Base-by-base conservation (phyloP, 2,888 invertebrate species). In the Pheosia tremula region DNA sequence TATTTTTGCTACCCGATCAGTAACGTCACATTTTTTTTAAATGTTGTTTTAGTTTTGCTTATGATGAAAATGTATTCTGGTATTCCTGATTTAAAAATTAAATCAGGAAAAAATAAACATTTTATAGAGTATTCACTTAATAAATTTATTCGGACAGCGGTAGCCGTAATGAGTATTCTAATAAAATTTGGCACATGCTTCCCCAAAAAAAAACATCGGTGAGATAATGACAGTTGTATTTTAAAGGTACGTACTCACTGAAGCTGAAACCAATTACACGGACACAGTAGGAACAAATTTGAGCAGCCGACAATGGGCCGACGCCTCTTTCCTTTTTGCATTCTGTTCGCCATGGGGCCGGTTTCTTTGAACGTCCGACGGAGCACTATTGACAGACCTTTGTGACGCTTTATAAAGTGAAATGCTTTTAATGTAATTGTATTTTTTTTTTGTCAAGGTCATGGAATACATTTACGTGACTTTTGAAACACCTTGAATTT, bases 231-330 rank as follows among this genome's bases (percentile, higher is more conserved):
- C 61, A 6, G 61, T 52, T 38, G 50, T 71, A 67, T 73, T 73
- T 73, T 69, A 65, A 73, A 71, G 43, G 60, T 59, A 53, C 59
- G 13, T 56, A 59, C 61, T 56, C 61, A 62, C 52, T 62, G 57
- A 67, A 36, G 69, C 57, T 58, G 52, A 75, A 74, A 68, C 57
- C 75, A 77, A 75, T 77, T 74, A 77, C 62, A 64, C 13, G 64
- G 59, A 63, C 64, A 60, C 54, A 62, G 41, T 58, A 58, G 55
- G 59, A 65, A 65, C 64, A 68, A 68, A 77, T 69, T 71, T 70
- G 62, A 68, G 69, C 69, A 62, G 63, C 61, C 60, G 64, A 70
- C 66, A 75, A 67, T 72, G 59, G 49, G 56, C 57, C 56, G 13
- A 59, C 59, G 56, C 58, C 59, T 61, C 59, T 73, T 24, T 68